Percentiles rank a stretch among this genome's conserved stretches.
These are phyloP conservation scores for Sminthurides bifidus DNA, from an alignment of 1,140 invertebrate species.

Conservation along the genomic window DNA sequence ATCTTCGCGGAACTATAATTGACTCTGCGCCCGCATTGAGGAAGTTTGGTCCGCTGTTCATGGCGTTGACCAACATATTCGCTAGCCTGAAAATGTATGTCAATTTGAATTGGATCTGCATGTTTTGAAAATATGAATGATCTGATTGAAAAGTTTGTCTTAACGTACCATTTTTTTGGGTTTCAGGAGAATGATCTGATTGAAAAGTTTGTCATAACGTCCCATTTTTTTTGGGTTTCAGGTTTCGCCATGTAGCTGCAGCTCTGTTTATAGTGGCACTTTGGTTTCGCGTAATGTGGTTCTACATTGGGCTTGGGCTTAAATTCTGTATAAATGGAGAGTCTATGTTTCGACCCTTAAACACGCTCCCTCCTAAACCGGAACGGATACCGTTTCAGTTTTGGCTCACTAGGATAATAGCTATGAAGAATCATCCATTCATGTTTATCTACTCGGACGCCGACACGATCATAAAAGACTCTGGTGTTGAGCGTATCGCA, in stretches of 20 bases:
- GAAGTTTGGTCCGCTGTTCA: conserved; percentile 44
- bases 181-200: too few relatives aligned
- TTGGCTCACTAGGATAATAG: conserved; percentile 39
- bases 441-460: conserved; percentile 57
- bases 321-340: conserved; percentile 34
- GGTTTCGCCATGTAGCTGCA: too few relatives aligned
- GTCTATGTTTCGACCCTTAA: conserved; percentile 30
- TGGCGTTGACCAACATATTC: conserved; percentile 49
- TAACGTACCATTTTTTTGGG: too few relatives aligned
- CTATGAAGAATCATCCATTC: conserved; percentile 49
- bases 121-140: too few relatives aligned
- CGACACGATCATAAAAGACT: conserved; percentile 47
- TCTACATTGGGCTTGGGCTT: too few relatives aligned
- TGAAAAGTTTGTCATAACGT: too few relatives aligned
- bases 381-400: conserved; percentile 16
- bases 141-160: too few relatives aligned
- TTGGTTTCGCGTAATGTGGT: too few relatives aligned
- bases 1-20: conserved; percentile 59
- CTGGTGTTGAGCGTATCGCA: conserved; percentile 34
- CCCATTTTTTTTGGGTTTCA: conserved; percentile 1
- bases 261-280: too few relatives aligned
- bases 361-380: conserved; percentile 33
- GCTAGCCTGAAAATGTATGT: conserved; percentile 32
- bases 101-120: conserved; percentile 29
- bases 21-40: conserved; percentile 59